Base-by-base conservation (phyloP, 2,797 vertebrate genomes). In the Cephalopachus bancanus region DNA sequence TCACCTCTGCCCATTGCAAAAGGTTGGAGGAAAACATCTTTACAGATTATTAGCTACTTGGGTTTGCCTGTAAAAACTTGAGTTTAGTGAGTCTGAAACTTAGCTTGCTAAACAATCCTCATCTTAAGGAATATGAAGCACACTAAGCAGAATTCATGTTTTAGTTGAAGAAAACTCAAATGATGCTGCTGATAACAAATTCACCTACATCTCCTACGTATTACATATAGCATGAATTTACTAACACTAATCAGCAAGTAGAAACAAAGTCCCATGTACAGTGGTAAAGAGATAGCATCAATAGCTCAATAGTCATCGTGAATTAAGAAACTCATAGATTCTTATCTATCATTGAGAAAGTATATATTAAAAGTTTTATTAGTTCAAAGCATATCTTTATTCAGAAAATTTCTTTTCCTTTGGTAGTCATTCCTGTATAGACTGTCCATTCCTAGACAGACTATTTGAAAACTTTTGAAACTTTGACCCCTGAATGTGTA, bases 31-130 rank as follows among this genome's bases (percentile, higher is more conserved):
- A 93, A 72, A 89, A 67, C 49, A 75, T 85, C 28, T 95, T 97
- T 87, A 53, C 0, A 44, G 0, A 71, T 74, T 92, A 49, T 83
- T 84, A 89, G 37, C 78, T 75, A 33, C 33, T 81, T 91, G 74
- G 59, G 53, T 90, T 93, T 93, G 26, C 30, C 26, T 90, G 12
- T 89, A 89, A 95, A 97, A 80, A 14, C 53, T 89, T 26, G 74
- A 91, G 28, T 83, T 96, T 90, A 96, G 95, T 83, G 37, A 93
- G 3, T n/a, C 65, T 94, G 51, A 83, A 93, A 90, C 51, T 92
- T 95, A 65, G 53, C 17, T 90, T 59, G 33, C 9, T 91, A 80
- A 83, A 74, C 91, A 92, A 78, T 79, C 24, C 49, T 92, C 3
- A 89, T 69, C 20, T 89, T 91, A 79, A 78, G 33, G 74, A 71